phyloP scores from a whole-genome alignment of 2,888 invertebrate species.

The Melieria picta region DNA sequence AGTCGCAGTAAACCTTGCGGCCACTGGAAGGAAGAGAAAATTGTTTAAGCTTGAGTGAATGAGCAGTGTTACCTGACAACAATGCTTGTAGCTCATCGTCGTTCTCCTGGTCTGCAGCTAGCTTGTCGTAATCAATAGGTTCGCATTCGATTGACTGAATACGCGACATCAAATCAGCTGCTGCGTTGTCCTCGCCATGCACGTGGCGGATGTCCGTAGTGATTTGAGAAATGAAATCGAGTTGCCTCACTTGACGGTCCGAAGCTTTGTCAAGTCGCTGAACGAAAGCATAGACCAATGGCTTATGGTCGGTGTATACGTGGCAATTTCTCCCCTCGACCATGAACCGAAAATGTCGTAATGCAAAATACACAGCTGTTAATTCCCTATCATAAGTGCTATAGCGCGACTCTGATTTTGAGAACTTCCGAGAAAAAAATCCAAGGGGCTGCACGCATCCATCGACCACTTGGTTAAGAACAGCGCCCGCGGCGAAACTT shows the following conservation, averaged over 20 bases:
- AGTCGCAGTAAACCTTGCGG: no score
- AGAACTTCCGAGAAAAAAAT: conserved; percentile 59
- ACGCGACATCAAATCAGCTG: conserved; percentile 44
- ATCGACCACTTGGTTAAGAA: conserved; percentile 54
- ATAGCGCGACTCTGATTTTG: conserved; percentile 54
- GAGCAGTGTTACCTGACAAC: conserved; percentile 17
- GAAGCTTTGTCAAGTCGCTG: conserved; percentile 47
- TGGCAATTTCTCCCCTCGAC: conserved; percentile 41
- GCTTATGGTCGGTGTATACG: conserved; percentile 45
- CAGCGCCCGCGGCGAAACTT: conserved; percentile 59
- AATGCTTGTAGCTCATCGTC: conserved; percentile 32
- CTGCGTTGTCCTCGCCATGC: conserved; percentile 35
- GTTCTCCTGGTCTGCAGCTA: conserved; percentile 33
- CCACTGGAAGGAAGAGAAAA: conserved; percentile 35
- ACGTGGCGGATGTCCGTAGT: conserved; percentile 42
- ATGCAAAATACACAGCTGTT: conserved; percentile 57
- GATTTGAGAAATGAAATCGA: conserved; percentile 39
- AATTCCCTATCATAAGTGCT: conserved; percentile 61
- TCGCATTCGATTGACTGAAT: conserved; percentile 21
- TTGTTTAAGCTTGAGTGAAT: conserved; percentile 14
- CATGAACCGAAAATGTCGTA: conserved; percentile 50
- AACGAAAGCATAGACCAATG: conserved; percentile 50
- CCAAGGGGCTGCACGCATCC: conserved; percentile 56
- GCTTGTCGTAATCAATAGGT: conserved; percentile 30
- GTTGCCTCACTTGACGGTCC: conserved; percentile 34